Conservation (phyloP, 2,888 invertebrate genomes). For the Pseudococcus viburni region DNA sequence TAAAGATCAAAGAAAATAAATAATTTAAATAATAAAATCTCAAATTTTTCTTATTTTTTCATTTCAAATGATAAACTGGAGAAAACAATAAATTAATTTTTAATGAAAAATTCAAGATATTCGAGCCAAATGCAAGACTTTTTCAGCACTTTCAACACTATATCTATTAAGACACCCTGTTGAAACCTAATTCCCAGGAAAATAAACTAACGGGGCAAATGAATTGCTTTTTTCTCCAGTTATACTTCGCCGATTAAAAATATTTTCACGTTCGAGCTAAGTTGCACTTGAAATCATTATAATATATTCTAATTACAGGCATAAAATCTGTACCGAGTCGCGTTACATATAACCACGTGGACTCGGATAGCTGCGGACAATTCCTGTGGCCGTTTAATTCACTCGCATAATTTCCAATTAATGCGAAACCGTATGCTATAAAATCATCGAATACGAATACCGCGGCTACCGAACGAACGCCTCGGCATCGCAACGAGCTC, state of each 20-base stretch:
- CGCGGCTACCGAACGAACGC: neutral
- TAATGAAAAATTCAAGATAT: too few relatives aligned
- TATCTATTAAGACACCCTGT: too few relatives aligned
- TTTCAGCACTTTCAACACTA: too few relatives aligned
- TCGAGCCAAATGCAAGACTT: too few relatives aligned
- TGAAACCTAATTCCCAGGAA: too few relatives aligned
- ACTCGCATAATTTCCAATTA: slow-evolving; percentile 24
- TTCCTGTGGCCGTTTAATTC: neutral
- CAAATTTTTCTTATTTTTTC: too few relatives aligned
- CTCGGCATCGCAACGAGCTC: neutral
- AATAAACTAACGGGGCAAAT: too few relatives aligned
- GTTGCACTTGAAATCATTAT: slow-evolving; percentile 8
- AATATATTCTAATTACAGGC: neutral
- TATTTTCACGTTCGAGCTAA: neutral
- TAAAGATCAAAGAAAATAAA: too few relatives aligned
- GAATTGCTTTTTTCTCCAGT: neutral
- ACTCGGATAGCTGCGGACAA: neutral
- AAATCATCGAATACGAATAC: slow-evolving; percentile 16
- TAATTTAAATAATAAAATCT: too few relatives aligned
- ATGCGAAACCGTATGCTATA: neutral
- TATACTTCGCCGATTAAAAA: neutral
- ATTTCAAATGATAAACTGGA: too few relatives aligned
- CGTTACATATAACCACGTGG: neutral
- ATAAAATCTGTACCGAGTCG: neutral
- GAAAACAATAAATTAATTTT: too few relatives aligned